Conservation (phyloP, 92 coral and sea anemone genomes). For the Chrysogorgia sp. region DNA sequence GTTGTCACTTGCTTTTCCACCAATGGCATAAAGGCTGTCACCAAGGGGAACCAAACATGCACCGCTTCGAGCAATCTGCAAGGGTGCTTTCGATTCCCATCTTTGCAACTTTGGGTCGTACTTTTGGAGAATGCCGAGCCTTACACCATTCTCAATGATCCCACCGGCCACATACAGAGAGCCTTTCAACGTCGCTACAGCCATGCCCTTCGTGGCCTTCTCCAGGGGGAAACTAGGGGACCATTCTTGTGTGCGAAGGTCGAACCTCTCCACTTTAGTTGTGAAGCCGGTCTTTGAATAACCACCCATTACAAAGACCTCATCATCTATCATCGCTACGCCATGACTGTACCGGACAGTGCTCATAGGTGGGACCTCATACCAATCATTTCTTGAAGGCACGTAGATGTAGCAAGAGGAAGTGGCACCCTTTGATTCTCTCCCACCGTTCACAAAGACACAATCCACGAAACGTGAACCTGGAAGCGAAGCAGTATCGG, state of each 20-base stretch:
- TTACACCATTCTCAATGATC: conserved; percentile 36
- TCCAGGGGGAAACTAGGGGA: conserved; percentile 90
- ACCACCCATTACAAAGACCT: conserved; percentile 89
- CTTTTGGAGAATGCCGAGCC: conserved; percentile 42
- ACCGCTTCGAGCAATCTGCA: conserved; percentile 86
- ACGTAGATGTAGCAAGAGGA: conserved; percentile 94
- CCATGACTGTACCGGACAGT: conserved; percentile 98
- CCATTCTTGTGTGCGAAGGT: conserved; percentile 88
- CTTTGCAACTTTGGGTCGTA: conserved; percentile 73
- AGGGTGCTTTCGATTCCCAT: conserved; percentile 83
- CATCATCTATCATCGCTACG: conserved; percentile 57
- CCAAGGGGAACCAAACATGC: conserved; percentile 82
- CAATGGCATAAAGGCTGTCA: conserved; percentile 82
- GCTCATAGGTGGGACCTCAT: conserved; percentile 90
- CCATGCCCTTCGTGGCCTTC: conserved; percentile 88
- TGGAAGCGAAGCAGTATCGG: conserved; percentile 29
- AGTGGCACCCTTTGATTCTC: conserved; percentile 85
- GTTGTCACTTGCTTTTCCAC: conserved; percentile 86
- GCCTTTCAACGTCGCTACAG: conserved; percentile 86
- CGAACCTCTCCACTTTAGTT: conserved; percentile 90
- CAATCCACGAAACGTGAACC: conserved; percentile 67
- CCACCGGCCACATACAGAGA: conserved; percentile 92
- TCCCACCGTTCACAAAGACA: conserved; percentile 94
- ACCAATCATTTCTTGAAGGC: conserved; percentile 85
- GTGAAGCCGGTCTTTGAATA: conserved; percentile 88